Conservation (phyloP, 2,113 vertebrate species). For the Sceloporus undulatus region DNA sequence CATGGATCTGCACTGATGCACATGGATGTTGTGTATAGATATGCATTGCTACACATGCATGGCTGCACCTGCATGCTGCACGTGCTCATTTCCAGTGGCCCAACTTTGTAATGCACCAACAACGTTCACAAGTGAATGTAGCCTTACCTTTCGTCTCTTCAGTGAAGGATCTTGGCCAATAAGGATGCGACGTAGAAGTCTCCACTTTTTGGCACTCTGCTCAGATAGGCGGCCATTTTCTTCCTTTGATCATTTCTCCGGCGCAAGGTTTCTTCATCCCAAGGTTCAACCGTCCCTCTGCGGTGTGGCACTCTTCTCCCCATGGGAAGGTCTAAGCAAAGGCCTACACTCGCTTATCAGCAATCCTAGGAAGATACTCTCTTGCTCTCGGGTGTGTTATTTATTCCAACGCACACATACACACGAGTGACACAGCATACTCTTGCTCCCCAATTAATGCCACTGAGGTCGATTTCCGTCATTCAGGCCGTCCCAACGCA, state of each 20-base stretch:
- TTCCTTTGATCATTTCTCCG: background rate
- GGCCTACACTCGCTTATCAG: rapidly evolving
- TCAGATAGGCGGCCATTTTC: background rate
- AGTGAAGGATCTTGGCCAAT: too few relatives aligned
- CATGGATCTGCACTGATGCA: too few relatives aligned
- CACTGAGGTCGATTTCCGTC: background rate
- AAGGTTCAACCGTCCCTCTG: background rate
- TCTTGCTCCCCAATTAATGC: slow-evolving; percentile 21
- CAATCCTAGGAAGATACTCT: background rate
- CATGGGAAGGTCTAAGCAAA: background rate
- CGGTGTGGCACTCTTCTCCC: background rate
- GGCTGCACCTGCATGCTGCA: too few relatives aligned
- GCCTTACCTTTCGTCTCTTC: too few relatives aligned
- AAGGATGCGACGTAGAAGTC: too few relatives aligned
- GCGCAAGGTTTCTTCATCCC: background rate
- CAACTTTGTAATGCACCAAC: too few relatives aligned
- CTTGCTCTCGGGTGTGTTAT: background rate
- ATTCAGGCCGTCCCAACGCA: background rate
- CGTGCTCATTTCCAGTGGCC: too few relatives aligned
- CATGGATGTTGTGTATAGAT: too few relatives aligned
- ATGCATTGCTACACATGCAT: too few relatives aligned
- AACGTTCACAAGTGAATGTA: too few relatives aligned
- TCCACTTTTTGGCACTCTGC: background rate
- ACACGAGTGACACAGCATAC: background rate
- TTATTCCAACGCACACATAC: background rate